A percentile compares a stretch with the other conserved stretches of the same genome.
Evolutionary conservation across 1,140 invertebrate species (phyloP).

Genomic region (Cydia amplana): DNA sequence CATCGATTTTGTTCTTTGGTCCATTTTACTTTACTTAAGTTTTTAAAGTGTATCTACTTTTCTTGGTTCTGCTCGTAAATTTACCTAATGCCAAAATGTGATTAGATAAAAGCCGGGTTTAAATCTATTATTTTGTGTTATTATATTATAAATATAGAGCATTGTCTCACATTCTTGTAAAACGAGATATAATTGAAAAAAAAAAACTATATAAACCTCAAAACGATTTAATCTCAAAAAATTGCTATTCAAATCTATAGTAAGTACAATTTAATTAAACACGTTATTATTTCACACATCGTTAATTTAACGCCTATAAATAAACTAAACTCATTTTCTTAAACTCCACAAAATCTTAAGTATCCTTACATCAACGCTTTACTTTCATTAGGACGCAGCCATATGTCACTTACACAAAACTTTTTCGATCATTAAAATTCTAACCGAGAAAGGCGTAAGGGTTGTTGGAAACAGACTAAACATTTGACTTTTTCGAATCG

Average conservation of each 20-base stretch:
- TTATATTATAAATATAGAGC: too few species aligned
- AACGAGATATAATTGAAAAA: too few species aligned
- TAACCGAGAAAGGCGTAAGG: neutral
- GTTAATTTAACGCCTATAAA: neutral
- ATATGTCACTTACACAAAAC: conserved; percentile 3
- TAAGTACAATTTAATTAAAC: neutral
- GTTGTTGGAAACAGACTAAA: neutral
- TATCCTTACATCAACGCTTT: conserved; percentile 10
- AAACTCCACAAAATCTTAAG: neutral
- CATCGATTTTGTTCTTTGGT: neutral
- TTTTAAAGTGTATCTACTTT: too few species aligned
- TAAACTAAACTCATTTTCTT: neutral
- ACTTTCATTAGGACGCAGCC: neutral
- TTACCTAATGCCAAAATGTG: too few species aligned
- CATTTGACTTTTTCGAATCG: neutral
- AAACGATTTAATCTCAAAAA: too few species aligned
- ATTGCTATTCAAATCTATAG: neutral
- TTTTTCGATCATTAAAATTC: neutral
- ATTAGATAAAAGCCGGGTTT: too few species aligned
- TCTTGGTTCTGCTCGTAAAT: too few species aligned
- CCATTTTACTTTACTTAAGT: too few species aligned
- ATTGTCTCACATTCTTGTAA: too few species aligned
- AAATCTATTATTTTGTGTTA: too few species aligned
- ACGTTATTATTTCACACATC: neutral
- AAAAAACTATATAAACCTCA: too few species aligned